Evolutionary conservation across 2,113 vertebrate genomes (phyloP), one percentile per base, ranked within the genome.

Genomic region (Heteronetta atricapilla): DNA sequence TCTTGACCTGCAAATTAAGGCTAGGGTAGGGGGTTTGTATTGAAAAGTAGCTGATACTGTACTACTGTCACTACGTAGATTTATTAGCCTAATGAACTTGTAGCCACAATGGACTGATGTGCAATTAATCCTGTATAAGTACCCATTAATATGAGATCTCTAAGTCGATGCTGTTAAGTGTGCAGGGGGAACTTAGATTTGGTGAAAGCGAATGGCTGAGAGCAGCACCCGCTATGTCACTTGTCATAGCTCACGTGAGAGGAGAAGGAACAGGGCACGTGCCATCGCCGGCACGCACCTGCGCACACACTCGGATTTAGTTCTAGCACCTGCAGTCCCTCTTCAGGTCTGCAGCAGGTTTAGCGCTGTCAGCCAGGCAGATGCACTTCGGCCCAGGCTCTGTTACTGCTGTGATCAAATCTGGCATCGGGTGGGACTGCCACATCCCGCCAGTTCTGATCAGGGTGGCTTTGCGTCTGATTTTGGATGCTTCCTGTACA

Each of bases 31-130:
- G 93, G 90, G 91, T 88, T 93, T 95, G 88, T 94, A 95, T 95
- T 76, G 94, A 94, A 68, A 95, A 95, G 93, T 94, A 96, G 79
- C 88, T 93, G 85, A 96, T 94, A 94, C 96, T 97, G 97, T 98
- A 98, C 97, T 98, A 98, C 98, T 98, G 98, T 98, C 96, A 97
- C 96, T 95, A 95, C 77, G 94, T 92, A 95, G 94, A 97, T 96
- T 94, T 90, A 94, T 87, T 96, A 95, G 88, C 90, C 92, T 96
- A 96, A 96, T 94, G 96, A 98, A 97, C 95, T 86, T 96, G 95
- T 97, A 97, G 98, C 97, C 98, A 97, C 93, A 96, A 97, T 85
- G 98, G 98, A 98, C 98, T 98, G 97, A 98, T 84, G 96, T 98
- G 97, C 95, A 97, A 96, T 97, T 95, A 95, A 96, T 86, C 90